Conservation (phyloP, 2,797 vertebrate genomes). For the Tokudaia tokunoshimensis region DNA sequence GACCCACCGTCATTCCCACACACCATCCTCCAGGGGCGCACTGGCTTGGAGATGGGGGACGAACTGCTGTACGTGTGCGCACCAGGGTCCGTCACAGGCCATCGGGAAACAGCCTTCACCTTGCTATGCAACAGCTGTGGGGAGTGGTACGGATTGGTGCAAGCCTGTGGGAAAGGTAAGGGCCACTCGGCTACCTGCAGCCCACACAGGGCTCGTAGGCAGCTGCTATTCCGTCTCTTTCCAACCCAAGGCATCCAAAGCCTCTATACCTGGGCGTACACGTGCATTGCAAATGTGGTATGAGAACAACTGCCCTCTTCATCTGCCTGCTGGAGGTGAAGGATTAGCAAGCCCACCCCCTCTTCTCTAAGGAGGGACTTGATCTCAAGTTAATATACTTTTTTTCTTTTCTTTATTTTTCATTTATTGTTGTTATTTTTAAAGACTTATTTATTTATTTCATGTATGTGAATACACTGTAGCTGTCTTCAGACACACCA, state of each 20-base stretch:
- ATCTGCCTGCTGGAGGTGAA: background rate
- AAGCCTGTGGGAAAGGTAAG: constrained; percentile 95
- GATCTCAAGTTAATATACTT: background rate
- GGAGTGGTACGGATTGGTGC: constrained; percentile 96
- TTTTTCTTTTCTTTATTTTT: background rate
- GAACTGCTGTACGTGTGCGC: constrained; percentile 94
- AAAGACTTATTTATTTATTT: too few species aligned
- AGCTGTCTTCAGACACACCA: too few species aligned
- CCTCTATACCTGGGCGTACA: background rate
- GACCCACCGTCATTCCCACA: constrained; percentile 95
- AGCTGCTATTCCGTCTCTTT: background rate
- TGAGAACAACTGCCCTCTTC: background rate
- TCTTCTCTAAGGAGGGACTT: background rate
- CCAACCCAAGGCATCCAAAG: background rate
- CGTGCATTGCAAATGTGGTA: background rate
- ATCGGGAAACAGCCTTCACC: constrained; percentile 91
- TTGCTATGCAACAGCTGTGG: constrained; percentile 96
- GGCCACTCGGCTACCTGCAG: fast-evolving
- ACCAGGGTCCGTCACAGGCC: constrained; percentile 91
- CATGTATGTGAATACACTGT: too few species aligned
- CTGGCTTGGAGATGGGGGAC: constrained; percentile 94
- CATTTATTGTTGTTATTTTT: too few species aligned
- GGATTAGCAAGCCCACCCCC: too few species aligned
- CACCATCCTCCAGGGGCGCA: constrained; percentile 92
- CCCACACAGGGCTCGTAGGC: background rate